phyloP scores from a whole-genome alignment of 2,888 invertebrate genomes.

The Apodemia zela region DNA sequence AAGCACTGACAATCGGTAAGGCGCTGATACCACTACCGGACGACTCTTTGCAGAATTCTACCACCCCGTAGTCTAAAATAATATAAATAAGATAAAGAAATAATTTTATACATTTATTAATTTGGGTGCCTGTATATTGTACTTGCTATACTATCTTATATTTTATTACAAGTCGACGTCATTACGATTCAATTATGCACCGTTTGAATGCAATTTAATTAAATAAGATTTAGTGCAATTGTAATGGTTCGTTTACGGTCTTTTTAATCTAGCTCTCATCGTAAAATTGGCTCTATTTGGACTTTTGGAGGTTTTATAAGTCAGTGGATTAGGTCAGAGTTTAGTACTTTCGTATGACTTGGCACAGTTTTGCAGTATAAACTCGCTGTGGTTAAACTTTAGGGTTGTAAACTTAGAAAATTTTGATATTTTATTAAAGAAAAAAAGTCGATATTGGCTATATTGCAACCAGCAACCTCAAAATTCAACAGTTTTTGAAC shows the following conservation, averaged over 20 bases:
- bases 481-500: too few relatives aligned
- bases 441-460: too few relatives aligned
- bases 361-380: neutral
- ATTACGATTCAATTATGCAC: conserved; percentile 31
- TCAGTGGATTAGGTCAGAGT: neutral
- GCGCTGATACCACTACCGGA: too few relatives aligned
- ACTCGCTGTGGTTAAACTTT: neutral
- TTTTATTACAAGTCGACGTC: conserved; percentile 35
- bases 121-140: neutral
- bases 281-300: conserved; percentile 1
- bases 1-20: too few relatives aligned
- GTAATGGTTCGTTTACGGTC: conserved; percentile 21
- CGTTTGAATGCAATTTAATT: conserved; percentile 11
- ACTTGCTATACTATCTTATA: conserved; percentile 21
- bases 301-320: neutral
- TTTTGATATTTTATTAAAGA: too few relatives aligned
- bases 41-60: too few relatives aligned
- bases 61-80: too few relatives aligned
- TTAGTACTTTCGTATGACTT: neutral
- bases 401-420: too few relatives aligned
- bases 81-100: too few relatives aligned
- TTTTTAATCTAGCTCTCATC: conserved; percentile 12
- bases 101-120: too few relatives aligned
- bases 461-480: too few relatives aligned
- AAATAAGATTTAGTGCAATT: conserved; percentile 10